Percentiles rank a stretch among this genome's conserved stretches.
Conservation (phyloP, 2,113 vertebrate genomes). For the Dascyllus trimaculatus region DNA sequence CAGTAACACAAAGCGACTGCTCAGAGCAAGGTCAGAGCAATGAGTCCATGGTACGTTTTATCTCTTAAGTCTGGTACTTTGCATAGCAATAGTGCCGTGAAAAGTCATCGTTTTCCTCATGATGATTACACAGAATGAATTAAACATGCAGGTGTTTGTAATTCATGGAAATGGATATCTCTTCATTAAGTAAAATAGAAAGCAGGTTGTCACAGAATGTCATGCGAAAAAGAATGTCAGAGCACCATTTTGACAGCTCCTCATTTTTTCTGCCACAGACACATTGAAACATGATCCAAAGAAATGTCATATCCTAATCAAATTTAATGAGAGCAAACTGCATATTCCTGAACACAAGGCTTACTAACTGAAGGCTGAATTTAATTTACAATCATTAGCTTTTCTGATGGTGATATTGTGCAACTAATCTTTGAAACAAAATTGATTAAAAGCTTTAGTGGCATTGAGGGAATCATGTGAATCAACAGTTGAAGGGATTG, state of each 20-base stretch:
- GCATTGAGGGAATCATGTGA: neutral
- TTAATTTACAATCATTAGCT: neutral
- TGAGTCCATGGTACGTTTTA: conserved; percentile 22
- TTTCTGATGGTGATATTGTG: neutral
- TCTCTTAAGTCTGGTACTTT: conserved; percentile 38
- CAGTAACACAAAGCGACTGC: conserved; percentile 37
- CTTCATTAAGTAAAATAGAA: conserved; percentile 16
- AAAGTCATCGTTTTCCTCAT: conserved; percentile 17
- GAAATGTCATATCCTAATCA: conserved; percentile 13
- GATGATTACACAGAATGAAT: conserved; percentile 41
- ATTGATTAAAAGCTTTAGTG: neutral
- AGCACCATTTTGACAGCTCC: neutral
- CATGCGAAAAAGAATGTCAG: conserved; percentile 6
- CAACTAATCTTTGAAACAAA: neutral
- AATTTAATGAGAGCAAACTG: conserved; percentile 28
- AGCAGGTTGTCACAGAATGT: conserved; percentile 7
- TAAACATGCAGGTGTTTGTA: conserved; percentile 50
- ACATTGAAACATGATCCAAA: conserved; percentile 16
- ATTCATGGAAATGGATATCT: conserved; percentile 21
- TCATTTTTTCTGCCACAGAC: neutral
- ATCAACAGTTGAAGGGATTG: no score
- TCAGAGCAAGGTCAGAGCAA: conserved; percentile 57
- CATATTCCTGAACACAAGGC: conserved; percentile 10
- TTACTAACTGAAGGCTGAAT: neutral
- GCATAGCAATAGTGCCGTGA: conserved; percentile 24